Evolutionary conservation across 2,888 invertebrate genomes (phyloP).

Genomic region (Drosophila diplacantha): DNA sequence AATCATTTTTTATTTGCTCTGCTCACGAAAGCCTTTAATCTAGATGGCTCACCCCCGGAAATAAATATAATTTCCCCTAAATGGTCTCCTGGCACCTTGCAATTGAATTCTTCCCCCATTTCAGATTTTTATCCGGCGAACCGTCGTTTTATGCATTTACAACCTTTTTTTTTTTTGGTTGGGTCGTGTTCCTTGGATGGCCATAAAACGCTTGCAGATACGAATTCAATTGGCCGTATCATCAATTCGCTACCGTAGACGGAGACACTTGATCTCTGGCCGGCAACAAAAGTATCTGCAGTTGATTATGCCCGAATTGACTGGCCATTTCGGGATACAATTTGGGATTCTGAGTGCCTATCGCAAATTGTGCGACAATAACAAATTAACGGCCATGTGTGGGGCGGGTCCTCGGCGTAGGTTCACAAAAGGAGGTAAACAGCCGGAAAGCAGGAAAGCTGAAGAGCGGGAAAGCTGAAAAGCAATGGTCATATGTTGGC

Average conservation of each 20-base stretch:
- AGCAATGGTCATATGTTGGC: constrained; percentile 29
- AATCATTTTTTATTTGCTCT: not conserved
- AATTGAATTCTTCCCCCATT: constrained; percentile 26
- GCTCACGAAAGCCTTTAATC: not conserved
- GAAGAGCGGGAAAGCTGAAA: constrained; percentile 9
- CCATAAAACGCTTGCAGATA: constrained; percentile 26
- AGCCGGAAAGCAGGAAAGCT: not conserved
- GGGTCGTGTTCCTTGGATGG: constrained; percentile 1
- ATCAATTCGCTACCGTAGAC: constrained; percentile 13
- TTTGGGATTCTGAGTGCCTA: constrained; percentile 29
- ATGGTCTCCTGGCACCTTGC: constrained; percentile 11
- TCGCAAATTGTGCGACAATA: constrained; percentile 69
- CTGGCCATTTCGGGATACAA: constrained; percentile 25
- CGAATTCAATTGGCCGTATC: constrained; percentile 40
- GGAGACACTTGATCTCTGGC: constrained; percentile 29
- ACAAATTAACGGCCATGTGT: constrained; percentile 65
- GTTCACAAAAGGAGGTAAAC: not conserved
- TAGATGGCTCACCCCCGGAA: not conserved
- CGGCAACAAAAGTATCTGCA: constrained; percentile 19
- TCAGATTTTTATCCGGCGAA: constrained; percentile 21
- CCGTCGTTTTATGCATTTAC: constrained; percentile 18
- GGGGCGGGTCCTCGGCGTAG: constrained; percentile 11
- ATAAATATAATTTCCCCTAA: constrained; percentile 10
- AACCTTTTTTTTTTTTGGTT: constrained; percentile 30
- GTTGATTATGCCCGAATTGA: constrained; percentile 35